Base-by-base conservation (phyloP, 2,113 vertebrate species). In the Mus spicilegus region DNA sequence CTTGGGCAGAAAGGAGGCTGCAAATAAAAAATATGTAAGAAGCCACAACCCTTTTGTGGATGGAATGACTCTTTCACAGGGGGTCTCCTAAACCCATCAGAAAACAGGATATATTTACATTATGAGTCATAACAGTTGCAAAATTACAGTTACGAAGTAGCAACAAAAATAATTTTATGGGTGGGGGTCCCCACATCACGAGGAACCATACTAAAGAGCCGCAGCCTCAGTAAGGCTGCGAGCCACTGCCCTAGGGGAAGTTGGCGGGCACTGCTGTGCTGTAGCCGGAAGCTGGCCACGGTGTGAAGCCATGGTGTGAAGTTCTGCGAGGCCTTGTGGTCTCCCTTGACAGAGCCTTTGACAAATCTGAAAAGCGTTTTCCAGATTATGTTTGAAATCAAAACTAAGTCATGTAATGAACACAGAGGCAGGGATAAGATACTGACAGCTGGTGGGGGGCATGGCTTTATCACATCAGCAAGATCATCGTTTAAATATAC, bases 281-380 rank as follows among this genome's bases (percentile, higher is more conserved):
- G 81, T 9, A 30, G 26, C 58, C 9, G 7, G 58, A 65, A 65
- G 26, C 14, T 46, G 26, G 16, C 5, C 58, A 10, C 30, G 61
- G 99, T 42, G 42, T 42, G 42, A 42, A 42, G 42, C 42, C 42
- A 42, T 3, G 42, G 42, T 99, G 99, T 58, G 99, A 99, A 99
- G 97, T 98, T 91, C 98, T 99, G 75, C 98, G 99, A 22, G 99
- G 99, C 97, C 99, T 99, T 28, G n/a, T 99, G 75, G 99, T 99
- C 98, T 99, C 99, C 99, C 24, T 98, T 99, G 19, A 49, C 26
- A 88, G 87, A 42, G 58, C 86, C 78, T 92, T 89, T 94, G 63
- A 89, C 33, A 30, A 36, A 65, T 67, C 65, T 51, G 69, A 92
- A 92, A 89, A 70, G 22, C 7, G 0, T 91, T 80, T 89, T 93